Evolutionary conservation across 2,113 vertebrate species (phyloP), one percentile per base, ranked within the genome.

Genomic region (Poeciliopsis retropinna): DNA sequence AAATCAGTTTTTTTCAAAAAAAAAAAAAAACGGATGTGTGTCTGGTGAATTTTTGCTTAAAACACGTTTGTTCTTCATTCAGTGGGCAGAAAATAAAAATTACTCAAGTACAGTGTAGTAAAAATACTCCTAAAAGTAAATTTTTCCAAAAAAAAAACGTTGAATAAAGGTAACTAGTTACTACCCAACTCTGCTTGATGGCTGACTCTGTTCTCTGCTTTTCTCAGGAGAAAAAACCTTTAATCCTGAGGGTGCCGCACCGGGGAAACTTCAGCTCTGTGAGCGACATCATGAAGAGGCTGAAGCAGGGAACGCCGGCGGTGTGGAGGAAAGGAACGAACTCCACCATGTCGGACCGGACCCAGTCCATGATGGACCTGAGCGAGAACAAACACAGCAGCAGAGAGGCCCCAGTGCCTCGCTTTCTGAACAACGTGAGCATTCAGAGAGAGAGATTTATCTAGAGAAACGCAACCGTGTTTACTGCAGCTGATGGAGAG

Each of bases 331-430:
- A 32, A 61, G 64, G 27, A 17, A 17, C 67, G 0, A 83, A 57
- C 1, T 66, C 25, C 0, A 27, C 80, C 0, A 3, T 28, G 25
- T 81, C 87, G 0, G 90, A 91, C 1, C 8, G 88, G 75, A 93
- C 88, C 76, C 85, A 41, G 51, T 94, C 92, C 72, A 87, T 89
- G 85, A 67, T 89, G 81, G 88, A 94, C 34, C 89, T 93, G 79
- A 93, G 85, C 1, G 1, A 30, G 0, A 51, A 69, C 11, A 54
- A 17, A 66, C 31, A 31, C 22, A 75, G 85, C 0, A 79, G 82
- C 8, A 78, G 27, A 57, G 44, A 44, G 30, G 6, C 30, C 39
- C 67, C 73, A 1, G 85, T 80, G 32, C 80, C 88, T 0, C 83
- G 82, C 32, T 75, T 84, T n/a, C 86, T 75, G 25, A 25, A 54